Conservation (phyloP, 2,113 vertebrate species). For the Polypterus bichir region DNA sequence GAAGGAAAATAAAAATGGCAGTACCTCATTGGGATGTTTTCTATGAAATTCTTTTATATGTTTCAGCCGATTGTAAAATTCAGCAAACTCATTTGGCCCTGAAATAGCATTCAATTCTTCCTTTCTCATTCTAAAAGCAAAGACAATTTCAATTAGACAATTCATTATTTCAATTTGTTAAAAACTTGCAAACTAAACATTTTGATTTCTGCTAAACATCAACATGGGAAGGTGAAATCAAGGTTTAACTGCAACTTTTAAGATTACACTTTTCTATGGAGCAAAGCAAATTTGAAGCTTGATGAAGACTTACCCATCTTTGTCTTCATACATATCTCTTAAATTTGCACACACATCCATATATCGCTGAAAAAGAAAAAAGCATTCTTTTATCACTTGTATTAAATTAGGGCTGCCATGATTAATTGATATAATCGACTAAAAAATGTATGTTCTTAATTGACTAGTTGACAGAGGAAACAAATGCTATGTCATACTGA, state of each 20-base stretch:
- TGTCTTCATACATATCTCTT: slow-evolving; percentile 86
- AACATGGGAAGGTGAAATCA: neutral
- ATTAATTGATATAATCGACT: no score
- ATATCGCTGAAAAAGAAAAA: slow-evolving; percentile 60
- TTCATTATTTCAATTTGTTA: neutral
- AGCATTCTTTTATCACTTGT: neutral
- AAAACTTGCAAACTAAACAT: neutral
- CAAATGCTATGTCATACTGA: no score
- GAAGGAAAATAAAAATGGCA: neutral
- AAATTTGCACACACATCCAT: slow-evolving; percentile 90
- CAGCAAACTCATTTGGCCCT: slow-evolving; percentile 90
- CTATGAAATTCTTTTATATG: slow-evolving; percentile 96
- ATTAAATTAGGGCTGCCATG: no score
- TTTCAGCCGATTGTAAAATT: slow-evolving; percentile 93
- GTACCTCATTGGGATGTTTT: slow-evolving; percentile 92
- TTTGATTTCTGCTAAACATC: neutral
- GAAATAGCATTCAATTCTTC: slow-evolving; percentile 93
- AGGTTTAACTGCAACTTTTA: neutral
- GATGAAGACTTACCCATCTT: slow-evolving; percentile 71
- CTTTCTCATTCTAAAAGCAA: slow-evolving; percentile 59
- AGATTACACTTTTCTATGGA: no score
- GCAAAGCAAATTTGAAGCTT: no score
- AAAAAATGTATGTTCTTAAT: no score
- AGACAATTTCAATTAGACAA: neutral
- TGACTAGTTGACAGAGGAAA: no score